These are phyloP conservation scores for roundworm (Caenorhabditis elegans) DNA, from an alignment of 1,140 invertebrate genomes.

Conservation along the genomic window DNA sequence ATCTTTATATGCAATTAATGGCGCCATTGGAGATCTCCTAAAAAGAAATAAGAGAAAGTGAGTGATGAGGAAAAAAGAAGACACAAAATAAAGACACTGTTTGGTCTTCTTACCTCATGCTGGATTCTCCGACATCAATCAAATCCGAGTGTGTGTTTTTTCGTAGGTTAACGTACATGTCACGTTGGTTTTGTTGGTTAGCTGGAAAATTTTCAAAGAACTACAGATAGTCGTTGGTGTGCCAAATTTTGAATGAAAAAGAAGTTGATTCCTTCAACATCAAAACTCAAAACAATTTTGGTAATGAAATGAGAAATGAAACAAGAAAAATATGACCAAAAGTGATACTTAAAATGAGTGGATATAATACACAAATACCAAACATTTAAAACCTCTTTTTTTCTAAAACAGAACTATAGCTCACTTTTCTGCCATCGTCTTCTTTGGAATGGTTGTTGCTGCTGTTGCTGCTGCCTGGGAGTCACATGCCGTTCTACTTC, in stretches of 20 bases:
- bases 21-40: slow-evolving; percentile 17
- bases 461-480: not conserved
- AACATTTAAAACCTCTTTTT: no score
- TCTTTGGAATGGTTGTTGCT: not conserved
- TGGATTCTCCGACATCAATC: slow-evolving; percentile 30
- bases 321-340: no score
- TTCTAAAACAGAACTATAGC: not conserved
- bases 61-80: slow-evolving; percentile 6
- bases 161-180: not conserved
- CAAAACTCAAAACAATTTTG: no score
- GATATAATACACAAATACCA: no score
- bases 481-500: not conserved
- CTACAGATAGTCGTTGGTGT: no score
- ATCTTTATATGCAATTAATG: slow-evolving; percentile 32
- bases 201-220: not conserved
- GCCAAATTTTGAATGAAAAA: not conserved
- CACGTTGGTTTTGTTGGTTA: not conserved
- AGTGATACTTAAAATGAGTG: no score
- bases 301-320: no score
- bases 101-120: slow-evolving; percentile 7
- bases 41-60: not conserved
- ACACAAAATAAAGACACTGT: not conserved
- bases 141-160: not conserved
- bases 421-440: not conserved
- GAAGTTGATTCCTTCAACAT: not conserved